Percentiles rank a stretch among this genome's conserved stretches.
Evolutionary conservation across 2,113 vertebrate genomes (phyloP).

Genomic region (Candoia aspera): DNA sequence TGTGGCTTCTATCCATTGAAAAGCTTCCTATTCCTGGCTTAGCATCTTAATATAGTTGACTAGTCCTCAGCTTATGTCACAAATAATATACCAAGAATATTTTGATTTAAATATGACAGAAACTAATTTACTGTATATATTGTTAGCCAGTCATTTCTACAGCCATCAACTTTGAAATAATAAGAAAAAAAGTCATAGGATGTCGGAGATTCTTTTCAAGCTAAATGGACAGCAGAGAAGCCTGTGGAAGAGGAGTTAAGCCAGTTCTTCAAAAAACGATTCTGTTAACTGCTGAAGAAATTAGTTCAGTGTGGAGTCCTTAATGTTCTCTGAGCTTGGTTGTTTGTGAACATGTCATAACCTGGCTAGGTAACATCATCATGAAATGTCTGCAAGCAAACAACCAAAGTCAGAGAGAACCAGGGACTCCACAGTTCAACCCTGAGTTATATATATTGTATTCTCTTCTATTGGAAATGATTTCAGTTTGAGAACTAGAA

Average conservation of each 20-base stretch:
- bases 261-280: neutral
- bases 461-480: neutral
- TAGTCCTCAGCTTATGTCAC: too few species aligned
- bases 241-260: neutral
- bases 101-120: neutral
- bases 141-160: neutral
- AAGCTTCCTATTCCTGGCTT: too few species aligned
- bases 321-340: too few species aligned
- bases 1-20: too few species aligned
- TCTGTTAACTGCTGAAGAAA: neutral
- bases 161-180: neutral
- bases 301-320: neutral
- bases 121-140: neutral
- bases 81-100: neutral
- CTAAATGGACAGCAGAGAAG: neutral
- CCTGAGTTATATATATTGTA: too few species aligned
- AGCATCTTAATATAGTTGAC: too few species aligned
- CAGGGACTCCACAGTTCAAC: too few species aligned
- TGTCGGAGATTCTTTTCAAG: neutral
- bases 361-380: too few species aligned
- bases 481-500: neutral
- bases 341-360: too few species aligned
- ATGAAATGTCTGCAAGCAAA: too few species aligned
- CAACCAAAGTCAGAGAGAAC: too few species aligned
- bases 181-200: neutral